phyloP scores from a whole-genome alignment of 2,113 vertebrate genomes.

The Chinchilla lanigera region DNA sequence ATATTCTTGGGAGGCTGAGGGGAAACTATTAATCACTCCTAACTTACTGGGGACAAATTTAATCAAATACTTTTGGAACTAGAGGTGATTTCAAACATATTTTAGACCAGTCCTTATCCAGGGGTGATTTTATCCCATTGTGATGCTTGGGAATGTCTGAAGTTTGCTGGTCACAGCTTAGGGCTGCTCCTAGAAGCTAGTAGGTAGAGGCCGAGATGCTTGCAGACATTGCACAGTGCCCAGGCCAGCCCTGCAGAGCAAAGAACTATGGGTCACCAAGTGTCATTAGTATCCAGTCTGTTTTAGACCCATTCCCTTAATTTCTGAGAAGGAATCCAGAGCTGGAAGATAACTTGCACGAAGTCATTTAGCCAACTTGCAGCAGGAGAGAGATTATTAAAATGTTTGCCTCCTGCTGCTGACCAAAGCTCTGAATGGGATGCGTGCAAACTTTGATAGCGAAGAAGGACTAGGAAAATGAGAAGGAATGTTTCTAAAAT shows the following conservation, averaged over 20 bases:
- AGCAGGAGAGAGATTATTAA: neutral
- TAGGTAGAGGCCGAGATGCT: neutral
- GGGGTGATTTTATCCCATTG: neutral
- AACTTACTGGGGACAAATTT: neutral
- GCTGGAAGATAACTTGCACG: neutral
- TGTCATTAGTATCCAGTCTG: neutral
- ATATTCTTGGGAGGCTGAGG: neutral
- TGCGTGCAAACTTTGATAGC: neutral
- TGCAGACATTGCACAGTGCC: neutral
- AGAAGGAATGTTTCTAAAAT: neutral
- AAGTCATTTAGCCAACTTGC: neutral
- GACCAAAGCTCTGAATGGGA: neutral
- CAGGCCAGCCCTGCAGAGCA: neutral
- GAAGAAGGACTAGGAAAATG: neutral
- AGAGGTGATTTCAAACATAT: neutral
- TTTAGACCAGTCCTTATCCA: neutral
- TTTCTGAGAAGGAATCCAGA: neutral
- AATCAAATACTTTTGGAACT: slow-evolving; percentile 37
- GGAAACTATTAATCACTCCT: slow-evolving; percentile 26
- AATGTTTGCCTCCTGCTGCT: neutral
- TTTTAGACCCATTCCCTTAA: neutral
- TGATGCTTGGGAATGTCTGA: neutral
- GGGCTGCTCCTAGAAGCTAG: neutral
- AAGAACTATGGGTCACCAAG: neutral
- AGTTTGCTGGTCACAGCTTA: neutral